These are phyloP conservation scores for Heliothis subflexa DNA, from an alignment of 1,140 invertebrate species.

Conservation along the genomic window DNA sequence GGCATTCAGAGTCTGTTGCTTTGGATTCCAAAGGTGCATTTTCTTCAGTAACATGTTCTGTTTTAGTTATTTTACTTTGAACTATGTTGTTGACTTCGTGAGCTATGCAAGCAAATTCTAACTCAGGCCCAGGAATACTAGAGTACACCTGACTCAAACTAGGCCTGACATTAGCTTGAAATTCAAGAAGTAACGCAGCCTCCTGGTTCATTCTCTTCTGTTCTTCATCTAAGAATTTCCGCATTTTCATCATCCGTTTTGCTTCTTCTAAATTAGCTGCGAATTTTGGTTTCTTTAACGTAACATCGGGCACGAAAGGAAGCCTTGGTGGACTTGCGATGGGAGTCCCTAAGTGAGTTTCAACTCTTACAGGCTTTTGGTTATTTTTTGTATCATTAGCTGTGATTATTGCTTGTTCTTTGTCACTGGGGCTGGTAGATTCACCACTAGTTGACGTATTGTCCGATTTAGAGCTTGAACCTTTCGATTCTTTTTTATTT, in stretches of 20 bases:
- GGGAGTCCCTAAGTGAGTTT: constrained; percentile 74
- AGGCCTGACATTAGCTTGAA: constrained; percentile 82
- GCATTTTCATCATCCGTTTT: constrained; percentile 88
- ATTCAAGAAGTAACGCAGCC: constrained; percentile 81
- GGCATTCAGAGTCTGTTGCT: background rate
- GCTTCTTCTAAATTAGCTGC: constrained; percentile 88
- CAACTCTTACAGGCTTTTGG: constrained; percentile 69
- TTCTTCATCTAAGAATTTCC: constrained; percentile 87
- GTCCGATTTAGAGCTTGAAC: constrained; percentile 78
- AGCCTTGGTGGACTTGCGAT: constrained; percentile 65
- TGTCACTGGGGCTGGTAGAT: constrained; percentile 81
- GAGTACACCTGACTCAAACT: constrained; percentile 82
- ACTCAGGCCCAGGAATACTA: constrained; percentile 80
- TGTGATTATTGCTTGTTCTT: constrained; percentile 64
- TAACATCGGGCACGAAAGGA: constrained; percentile 74
- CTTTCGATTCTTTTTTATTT: constrained; percentile 74
- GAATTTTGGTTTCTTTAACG: constrained; percentile 87
- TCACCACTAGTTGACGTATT: constrained; percentile 79
- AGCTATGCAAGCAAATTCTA: constrained; percentile 79
- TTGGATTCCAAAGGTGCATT: background rate
- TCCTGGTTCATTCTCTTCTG: constrained; percentile 86
- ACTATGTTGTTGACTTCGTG: constrained; percentile 50
- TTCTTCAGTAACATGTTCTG: background rate
- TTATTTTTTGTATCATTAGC: constrained; percentile 63
- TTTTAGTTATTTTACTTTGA: constrained; percentile 15